Evolutionary conservation across 1,140 invertebrate species (phyloP), one percentile per base, ranked within the genome.

Genomic region (Drosophila novamexicana): DNA sequence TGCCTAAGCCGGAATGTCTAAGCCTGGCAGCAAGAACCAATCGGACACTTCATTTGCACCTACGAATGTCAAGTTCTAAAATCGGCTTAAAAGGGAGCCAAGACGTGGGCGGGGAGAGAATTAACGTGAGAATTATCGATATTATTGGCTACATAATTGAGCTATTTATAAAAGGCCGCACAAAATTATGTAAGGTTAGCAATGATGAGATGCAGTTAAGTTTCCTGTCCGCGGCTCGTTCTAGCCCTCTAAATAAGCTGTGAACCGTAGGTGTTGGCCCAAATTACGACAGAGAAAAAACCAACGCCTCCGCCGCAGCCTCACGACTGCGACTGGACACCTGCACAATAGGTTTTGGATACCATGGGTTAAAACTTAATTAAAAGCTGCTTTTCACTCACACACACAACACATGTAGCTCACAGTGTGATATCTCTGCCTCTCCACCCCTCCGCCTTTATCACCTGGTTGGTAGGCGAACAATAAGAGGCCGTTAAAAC

Each of bases 111-210:
- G 58, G 65, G 5, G 40, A 10, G 6, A 12, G 52, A 9, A 7
- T 37, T 18, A 58, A 39, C 57, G 66, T 71, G 40, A 42, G 83
- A 88, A 83, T 88, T 83, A 86, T 88, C 68, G 76, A 73, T 65
- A 88, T 82, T 77, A 88, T 88, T 89, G 83, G 84, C 67, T 67
- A 36, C 79, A 88, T 88, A 88, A 88, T 88, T 88, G 83, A 83
- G 83, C 66, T 89, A 88, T 89, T 88, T 88, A 83, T 72, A 79
- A 79, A 64, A 73, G 61, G 32, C 16, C 45, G 49, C 37, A 44
- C 6, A 22, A 70, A 70, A 70, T 70, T 47, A 70, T 70, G 59
- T 59, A 71, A 75, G 61, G 22, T 45, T 45, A 10, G 40, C 22
- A 29, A 59, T 59, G 45, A 59, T 45, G 42, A 36, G 42, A 18